Base-by-base conservation (phyloP, 2,113 vertebrate species). In the Paramormyrops kingsleyae region DNA sequence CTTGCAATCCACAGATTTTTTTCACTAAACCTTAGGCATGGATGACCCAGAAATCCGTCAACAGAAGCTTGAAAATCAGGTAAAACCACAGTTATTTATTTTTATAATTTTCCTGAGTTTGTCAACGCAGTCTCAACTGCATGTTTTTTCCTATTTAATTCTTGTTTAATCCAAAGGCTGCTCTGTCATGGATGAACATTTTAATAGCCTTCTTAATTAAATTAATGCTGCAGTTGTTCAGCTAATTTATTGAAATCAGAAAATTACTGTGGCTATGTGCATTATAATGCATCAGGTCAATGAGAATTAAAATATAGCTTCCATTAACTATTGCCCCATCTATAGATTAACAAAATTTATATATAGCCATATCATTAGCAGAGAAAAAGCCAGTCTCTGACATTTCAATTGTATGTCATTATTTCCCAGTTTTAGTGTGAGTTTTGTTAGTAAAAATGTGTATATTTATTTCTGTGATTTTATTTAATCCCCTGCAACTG, bases 21-120 rank as follows among this genome's bases (percentile, higher is more conserved):
- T 31, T 17, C 70, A 19, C 10, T 52, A 49, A 27, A 53, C 62
- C 46, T 31, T 12, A 87, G 92, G 88, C 83, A 96, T 96, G 96
- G 95, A 96, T 66, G 94, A 96, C 15, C 83, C 89, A 0, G 95
- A 95, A 7, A 91, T 95, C 17, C 92, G 96, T 89, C 95, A 96
- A 88, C 96, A 95, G 85, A 96, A 96, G 92, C 95, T 96, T 92
- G 95, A 96, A 88, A 95, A 95, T 90, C 96, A 96, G 95, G 96
- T 94, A 94, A 93, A 91, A 0, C 21, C 17, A 27, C 31, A 19
- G 17, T n/a, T 39, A 24, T 39, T 39, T 42, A 42, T 12, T 59
- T 87, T n/a, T 24, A 62, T 62, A 19, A 13, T 19, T 39, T 87
- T 31, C 21, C 39, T 39, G 52, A 9, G 31, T 87, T 53, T 56